phyloP scores from a whole-genome alignment of 2,797 vertebrate species.

The Loriculus beryllinus region DNA sequence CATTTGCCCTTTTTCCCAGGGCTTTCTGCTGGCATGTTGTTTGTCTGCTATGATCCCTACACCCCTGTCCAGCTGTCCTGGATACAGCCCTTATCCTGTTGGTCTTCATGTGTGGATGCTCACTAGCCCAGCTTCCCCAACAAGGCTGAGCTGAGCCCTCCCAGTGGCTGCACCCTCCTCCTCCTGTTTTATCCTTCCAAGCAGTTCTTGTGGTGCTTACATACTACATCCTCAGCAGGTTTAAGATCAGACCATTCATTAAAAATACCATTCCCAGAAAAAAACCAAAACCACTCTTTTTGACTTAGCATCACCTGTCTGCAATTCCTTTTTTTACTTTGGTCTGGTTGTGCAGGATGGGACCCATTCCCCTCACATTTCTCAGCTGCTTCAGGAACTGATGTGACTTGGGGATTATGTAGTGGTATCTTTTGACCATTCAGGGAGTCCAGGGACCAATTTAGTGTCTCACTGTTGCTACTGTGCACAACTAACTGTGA shows the following conservation, averaged over 20 bases:
- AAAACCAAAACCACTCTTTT: not conserved
- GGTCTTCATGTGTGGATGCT: accelerated
- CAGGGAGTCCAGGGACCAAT: not conserved
- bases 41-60: not conserved
- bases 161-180: accelerated
- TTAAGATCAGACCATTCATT: not conserved
- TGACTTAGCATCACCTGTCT: not conserved
- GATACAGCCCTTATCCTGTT: not conserved
- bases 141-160: not conserved
- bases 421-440: not conserved
- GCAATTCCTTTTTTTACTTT: not conserved
- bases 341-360: not conserved
- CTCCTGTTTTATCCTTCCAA: not conserved
- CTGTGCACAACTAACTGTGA: not conserved
- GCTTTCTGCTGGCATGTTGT: not conserved
- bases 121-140: not conserved
- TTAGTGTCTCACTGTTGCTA: not conserved
- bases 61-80: accelerated
- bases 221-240: not conserved
- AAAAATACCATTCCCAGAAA: not conserved
- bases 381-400: not conserved
- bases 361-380: not conserved
- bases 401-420: no score
- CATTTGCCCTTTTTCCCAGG: not conserved
- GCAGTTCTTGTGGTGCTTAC: not conserved